Percentiles rank a stretch among this genome's conserved stretches.
Conservation (phyloP, 2,888 invertebrate genomes). For the Gibbula magus region DNA sequence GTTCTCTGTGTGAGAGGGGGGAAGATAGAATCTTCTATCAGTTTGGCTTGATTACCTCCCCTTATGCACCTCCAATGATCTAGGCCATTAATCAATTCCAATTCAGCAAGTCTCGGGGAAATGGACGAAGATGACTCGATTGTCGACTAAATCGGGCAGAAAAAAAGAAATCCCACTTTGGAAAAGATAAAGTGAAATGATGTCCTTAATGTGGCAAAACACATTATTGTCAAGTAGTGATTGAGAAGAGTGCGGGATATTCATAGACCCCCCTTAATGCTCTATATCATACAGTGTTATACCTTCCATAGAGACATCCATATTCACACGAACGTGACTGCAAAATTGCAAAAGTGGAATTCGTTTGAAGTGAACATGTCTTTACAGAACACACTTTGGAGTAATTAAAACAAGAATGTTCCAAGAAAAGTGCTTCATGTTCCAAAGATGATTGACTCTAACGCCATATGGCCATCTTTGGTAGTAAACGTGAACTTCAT, state of each 20-base stretch:
- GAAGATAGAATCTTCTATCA: neutral
- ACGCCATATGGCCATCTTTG: no score
- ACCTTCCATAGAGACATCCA: no score
- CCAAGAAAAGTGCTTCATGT: no score
- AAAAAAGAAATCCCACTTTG: neutral
- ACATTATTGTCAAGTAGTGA: neutral
- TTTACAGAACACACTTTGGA: no score
- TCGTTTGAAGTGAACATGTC: no score
- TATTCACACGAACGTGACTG: no score
- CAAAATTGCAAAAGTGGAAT: no score
- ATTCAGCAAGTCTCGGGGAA: neutral
- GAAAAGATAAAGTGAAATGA: neutral
- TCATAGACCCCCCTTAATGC: neutral
- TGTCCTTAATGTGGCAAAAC: neutral
- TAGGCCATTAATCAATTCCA: neutral
- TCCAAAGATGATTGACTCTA: no score
- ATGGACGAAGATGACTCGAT: constrained; percentile 1
- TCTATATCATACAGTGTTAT: neutral
- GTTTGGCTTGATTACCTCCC: neutral
- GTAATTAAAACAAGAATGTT: no score
- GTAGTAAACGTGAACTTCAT: no score
- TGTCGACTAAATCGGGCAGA: neutral
- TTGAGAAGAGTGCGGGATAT: neutral
- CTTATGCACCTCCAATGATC: neutral
- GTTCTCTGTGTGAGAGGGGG: neutral